These are phyloP conservation scores for Yoshiicerus persimilis DNA, from an alignment of 1,140 invertebrate species.

Conservation along the genomic window DNA sequence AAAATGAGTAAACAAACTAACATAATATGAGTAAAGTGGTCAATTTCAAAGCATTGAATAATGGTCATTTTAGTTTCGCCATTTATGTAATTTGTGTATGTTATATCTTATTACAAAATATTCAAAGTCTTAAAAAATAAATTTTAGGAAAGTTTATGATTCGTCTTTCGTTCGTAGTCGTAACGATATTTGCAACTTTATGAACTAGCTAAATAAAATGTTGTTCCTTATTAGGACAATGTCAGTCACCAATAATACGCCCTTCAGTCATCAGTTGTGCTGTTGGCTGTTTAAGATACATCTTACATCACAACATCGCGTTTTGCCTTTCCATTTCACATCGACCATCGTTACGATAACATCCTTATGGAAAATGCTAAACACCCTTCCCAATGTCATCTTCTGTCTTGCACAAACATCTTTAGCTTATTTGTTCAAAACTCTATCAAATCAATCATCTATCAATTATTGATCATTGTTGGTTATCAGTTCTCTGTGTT, in stretches of 20 bases:
- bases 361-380: conserved; percentile 20
- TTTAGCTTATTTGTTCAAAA: conserved; percentile 23
- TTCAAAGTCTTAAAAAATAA: too few relatives aligned
- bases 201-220: conserved; percentile 14
- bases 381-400: conserved; percentile 15
- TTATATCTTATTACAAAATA: too few relatives aligned
- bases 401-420: conserved; percentile 19
- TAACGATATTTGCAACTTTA: too few relatives aligned
- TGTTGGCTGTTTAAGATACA: conserved; percentile 22
- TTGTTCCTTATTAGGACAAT: conserved; percentile 22
- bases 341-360: conserved; percentile 9
- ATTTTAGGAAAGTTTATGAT: too few relatives aligned
- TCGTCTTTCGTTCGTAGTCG: background rate
- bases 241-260: conserved; percentile 12
- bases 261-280: conserved; percentile 15
- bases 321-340: conserved; percentile 14
- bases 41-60: too few relatives aligned
- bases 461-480: conserved; percentile 20
- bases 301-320: conserved; percentile 18
- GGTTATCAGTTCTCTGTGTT: conserved; percentile 19
- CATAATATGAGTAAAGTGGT: too few relatives aligned
- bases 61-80: too few relatives aligned
- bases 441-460: conserved; percentile 14
- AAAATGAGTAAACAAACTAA: too few relatives aligned
- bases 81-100: too few relatives aligned